Percentiles rank a stretch among this genome's conserved stretches.
Conservation (phyloP, 2,888 invertebrate genomes). For the Standfussiana lucernea region DNA sequence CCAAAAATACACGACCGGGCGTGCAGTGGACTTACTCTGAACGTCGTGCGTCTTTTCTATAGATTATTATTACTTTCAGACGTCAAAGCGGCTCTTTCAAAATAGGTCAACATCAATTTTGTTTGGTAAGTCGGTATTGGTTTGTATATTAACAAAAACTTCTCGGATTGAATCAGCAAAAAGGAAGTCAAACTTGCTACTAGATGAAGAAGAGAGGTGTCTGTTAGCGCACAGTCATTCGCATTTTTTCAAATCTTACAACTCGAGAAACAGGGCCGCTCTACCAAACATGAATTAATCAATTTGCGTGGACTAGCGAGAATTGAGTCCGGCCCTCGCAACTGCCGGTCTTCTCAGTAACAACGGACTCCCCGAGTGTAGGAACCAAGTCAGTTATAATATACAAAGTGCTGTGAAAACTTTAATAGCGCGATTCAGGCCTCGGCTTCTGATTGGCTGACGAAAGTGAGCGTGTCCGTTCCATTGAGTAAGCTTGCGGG, state of each 20-base stretch:
- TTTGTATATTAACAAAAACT: too few relatives aligned
- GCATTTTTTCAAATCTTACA: conserved; percentile 71
- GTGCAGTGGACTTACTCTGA: too few relatives aligned
- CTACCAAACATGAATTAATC: conserved; percentile 82
- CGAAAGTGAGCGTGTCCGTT: conserved; percentile 63
- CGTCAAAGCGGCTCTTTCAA: neutral
- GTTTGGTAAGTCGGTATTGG: too few relatives aligned
- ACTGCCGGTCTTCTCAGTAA: conserved; percentile 87
- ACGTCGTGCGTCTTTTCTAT: neutral
- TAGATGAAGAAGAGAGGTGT: conserved; percentile 87
- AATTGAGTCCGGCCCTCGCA: conserved; percentile 88
- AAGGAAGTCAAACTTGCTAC: conserved; percentile 89
- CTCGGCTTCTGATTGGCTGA: conserved; percentile 73
- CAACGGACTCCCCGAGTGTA: conserved; percentile 85
- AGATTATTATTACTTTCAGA: neutral
- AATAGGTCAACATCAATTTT: neutral
- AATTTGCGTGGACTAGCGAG: conserved; percentile 82
- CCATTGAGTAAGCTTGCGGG: conserved; percentile 53
- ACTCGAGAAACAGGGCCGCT: conserved; percentile 82
- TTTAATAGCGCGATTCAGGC: conserved; percentile 78
- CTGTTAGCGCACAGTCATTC: conserved; percentile 72
- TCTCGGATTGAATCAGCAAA: conserved; percentile 67
- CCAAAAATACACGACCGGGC: neutral
- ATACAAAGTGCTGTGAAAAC: conserved; percentile 70
- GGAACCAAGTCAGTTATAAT: conserved; percentile 42